Base-by-base conservation (phyloP, 53 echinoderm and acorn worm species). In the Crossaster papposus region DNA sequence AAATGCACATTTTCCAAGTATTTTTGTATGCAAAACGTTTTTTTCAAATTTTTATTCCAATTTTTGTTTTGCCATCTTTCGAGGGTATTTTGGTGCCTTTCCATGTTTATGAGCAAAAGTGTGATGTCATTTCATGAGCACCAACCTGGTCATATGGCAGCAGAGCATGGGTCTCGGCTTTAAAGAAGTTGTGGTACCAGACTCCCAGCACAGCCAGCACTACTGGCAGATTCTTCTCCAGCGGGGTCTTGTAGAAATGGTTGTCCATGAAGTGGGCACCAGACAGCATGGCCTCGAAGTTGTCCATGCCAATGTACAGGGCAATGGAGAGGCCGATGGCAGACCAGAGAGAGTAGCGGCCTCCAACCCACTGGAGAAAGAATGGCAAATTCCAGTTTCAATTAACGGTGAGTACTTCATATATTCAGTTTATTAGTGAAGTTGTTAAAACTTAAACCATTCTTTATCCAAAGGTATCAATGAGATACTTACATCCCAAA, bases 341-440 rank as follows among this genome's bases (percentile, higher is more conserved):
- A 28, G 99, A 99, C 99, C 99, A 99, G 81, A 99, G 93, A 34
- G 99, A 99, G 71, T 99, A 99, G 75, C 99, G 99, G 12, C 99
- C 99, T 71, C 99, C 99, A 14, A 99, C 99, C 99, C 99, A 96
- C 99, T 98, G 74, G 32, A 34, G 31, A 91, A 50, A 80, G 44
- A 81, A 73, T n/a, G 30, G 83, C 4, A 22, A 44, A 62, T 3
- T 18, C 62, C 8, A 17, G 18, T 62, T 62, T 62, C 17, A 62
- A 20, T 62, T n/a, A 62, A 62, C 3, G 62, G 23, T 62, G 62
- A 23, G 62, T 18, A 20, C 6, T 58, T 15, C 17, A 58, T 58
- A 58, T 20, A 58, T 58, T 30, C 70, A 70, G 70, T 17, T 70
- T n/a, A n/a, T n/a, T n/a, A n/a, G n/a, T n/a, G n/a, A n/a, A n/a